Base-by-base conservation (phyloP, 2,797 vertebrate species). In the Lemur catta region DNA sequence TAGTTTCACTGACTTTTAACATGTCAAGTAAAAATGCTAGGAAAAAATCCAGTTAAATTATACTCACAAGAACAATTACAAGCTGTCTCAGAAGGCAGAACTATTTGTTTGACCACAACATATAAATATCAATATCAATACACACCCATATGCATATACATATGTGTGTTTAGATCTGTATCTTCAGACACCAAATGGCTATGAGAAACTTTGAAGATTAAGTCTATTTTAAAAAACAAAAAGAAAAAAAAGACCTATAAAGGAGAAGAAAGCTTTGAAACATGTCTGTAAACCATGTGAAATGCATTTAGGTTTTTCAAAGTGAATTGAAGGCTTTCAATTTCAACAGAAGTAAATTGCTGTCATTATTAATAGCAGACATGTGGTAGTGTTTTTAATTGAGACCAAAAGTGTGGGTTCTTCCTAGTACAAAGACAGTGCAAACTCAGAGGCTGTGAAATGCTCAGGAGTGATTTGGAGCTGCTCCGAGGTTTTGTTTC, bases 271-370 rank as follows among this genome's bases (percentile, higher is more conserved):
- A 89, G 89, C 94, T 5, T 91, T 91, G 93, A 98, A 98, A 87
- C 63, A 38, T 57, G 95, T 88, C 97, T 96, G 92, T 71, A 85
- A 95, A 28, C 75, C 95, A 95, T 95, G 89, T 69, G 82, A 96
- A 88, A 93, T 43, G 81, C 52, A 74, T 95, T 98, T 96, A 93
- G 57, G 82, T 67, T 94, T 97, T 98, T 97, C 97, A 98, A 98
- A 98, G 96, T 55, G 94, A 97, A 91, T 92, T 63, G 89, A 98
- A 96, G 92, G 92, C 97, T 97, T 98, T 98, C 97, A 97, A 80
- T 98, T 98, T 97, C 97, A 92, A 89, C 96, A 98, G 95, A 98
- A 98, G 96, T 98, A 97, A 98, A 98, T 98, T 98, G 94, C 96
- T 97, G 96, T 97, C 97, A 97, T 98, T 97, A 97, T 97, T 97